Base-by-base conservation (phyloP, 2,888 invertebrate genomes). In the Sarcophaga rosellei region DNA sequence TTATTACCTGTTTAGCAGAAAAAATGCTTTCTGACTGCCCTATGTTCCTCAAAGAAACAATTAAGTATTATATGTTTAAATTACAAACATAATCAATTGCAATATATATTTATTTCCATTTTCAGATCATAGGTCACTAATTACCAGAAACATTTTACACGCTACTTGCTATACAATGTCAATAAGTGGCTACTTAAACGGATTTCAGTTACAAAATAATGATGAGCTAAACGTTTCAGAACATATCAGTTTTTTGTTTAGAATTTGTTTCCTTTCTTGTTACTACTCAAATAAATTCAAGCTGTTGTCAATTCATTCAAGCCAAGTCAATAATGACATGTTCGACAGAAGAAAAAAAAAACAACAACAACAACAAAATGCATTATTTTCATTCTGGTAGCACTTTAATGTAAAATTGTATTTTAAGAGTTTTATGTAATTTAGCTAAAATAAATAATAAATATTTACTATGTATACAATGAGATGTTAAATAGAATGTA, bases 131-230 rank as follows among this genome's bases (percentile, higher is more conserved):
- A 35, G 8, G 35, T 35, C 35, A 35, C 2, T 35, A 35, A 35
- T 35, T 35, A 8, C 8, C 6, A 35, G 35, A 35, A 35, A 35
- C 35, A 20, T 44, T 20, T 66, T 20, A 11, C 11, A 10, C 20
- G 45, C 66, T 66, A 66, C 66, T 66, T n/a, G 20, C 44, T 45
- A 20, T 44, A 35, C 8, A 66, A 20, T 44, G 45, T 66, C 66
- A 66, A 66, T 45, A 66, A 35, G 35, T 66, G 4, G 44, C 66
- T 66, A 45, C 66, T 66, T 66, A 66, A 66, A 66, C 12, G 66
- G 12, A 45, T 23, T 21, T 66, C 44, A 66, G 57, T n/a, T 57
- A 35, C 35, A 35, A 35, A 35, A 35, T 35, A 35, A 35, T 35
- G 35, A 35, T 35, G 35, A 35, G 8, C 3, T 35, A 35, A 35